These are phyloP conservation scores for Cataglyphis livida DNA, from an alignment of 2,888 invertebrate species.

Conservation along the genomic window DNA sequence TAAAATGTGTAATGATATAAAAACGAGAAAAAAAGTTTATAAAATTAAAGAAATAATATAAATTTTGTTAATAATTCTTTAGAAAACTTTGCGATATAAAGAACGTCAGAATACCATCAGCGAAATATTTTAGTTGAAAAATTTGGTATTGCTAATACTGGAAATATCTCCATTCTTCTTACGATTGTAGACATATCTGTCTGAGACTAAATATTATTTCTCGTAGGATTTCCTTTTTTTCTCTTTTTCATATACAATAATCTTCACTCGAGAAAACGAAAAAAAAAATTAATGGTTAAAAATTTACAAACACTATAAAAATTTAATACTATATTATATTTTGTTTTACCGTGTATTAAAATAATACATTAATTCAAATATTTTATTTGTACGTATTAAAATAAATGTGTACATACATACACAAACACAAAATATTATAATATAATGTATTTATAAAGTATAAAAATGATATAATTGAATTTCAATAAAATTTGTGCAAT, in stretches of 20 bases:
- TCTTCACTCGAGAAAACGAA: background rate
- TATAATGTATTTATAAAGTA: background rate
- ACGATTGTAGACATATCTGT: background rate
- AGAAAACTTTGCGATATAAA: constrained; percentile 25
- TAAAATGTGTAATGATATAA: constrained; percentile 20
- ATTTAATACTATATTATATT: background rate
- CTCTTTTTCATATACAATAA: constrained; percentile 33
- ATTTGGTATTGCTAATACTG: constrained; percentile 32
- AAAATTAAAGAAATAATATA: constrained; percentile 23
- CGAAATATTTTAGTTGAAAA: constrained; percentile 37
- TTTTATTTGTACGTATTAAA: background rate
- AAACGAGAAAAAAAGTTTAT: constrained; percentile 4
- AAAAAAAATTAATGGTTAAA: background rate
- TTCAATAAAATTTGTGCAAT: background rate
- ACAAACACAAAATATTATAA: no score
- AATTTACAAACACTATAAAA: background rate
- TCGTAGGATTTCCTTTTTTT: constrained; percentile 15
- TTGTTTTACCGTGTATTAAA: background rate
- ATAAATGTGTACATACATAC: background rate
- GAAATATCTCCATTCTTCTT: constrained; percentile 27
- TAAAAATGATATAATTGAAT: background rate
- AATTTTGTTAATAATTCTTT: constrained; percentile 39
- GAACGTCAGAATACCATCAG: constrained; percentile 9
- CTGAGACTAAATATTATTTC: constrained; percentile 35
- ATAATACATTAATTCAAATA: background rate